Percentiles rank a stretch among this genome's conserved stretches.
Conservation (phyloP, 2,113 vertebrate species). For the Tupaia tana region DNA sequence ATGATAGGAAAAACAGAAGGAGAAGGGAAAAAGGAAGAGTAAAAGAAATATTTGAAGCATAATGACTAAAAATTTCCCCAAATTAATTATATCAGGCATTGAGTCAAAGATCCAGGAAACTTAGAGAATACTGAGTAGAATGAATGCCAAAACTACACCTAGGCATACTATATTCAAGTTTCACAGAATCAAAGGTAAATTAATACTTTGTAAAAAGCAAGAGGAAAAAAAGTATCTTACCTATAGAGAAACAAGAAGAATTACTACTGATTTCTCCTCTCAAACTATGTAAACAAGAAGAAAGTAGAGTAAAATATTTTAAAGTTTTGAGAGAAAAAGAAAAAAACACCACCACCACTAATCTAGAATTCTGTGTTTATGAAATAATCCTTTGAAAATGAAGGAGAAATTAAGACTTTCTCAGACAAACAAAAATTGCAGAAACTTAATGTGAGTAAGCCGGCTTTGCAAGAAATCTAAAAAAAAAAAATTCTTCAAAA, state of each 20-base stretch:
- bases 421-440: not conserved
- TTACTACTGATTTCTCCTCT: not conserved
- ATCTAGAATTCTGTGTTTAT: not conserved
- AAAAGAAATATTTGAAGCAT: not conserved
- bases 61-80: not conserved
- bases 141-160: not conserved
- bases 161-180: not conserved
- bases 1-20: not conserved
- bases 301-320: not conserved
- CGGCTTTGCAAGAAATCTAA: not conserved
- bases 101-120: not conserved
- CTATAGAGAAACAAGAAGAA: not conserved
- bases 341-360: not conserved
- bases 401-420: not conserved
- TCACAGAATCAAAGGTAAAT: not conserved
- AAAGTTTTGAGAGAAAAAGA: not conserved
- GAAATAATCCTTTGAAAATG: not conserved
- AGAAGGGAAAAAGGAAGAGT: not conserved
- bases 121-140: not conserved
- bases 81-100: not conserved
- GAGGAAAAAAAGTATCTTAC: not conserved
- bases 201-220: not conserved
- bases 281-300: not conserved
- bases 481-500: not conserved
- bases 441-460: not conserved